Percentiles rank a stretch among this genome's conserved stretches.
These are phyloP conservation scores for Sceloporus tristichus DNA, from an alignment of 2,113 vertebrate genomes.

Conservation along the genomic window DNA sequence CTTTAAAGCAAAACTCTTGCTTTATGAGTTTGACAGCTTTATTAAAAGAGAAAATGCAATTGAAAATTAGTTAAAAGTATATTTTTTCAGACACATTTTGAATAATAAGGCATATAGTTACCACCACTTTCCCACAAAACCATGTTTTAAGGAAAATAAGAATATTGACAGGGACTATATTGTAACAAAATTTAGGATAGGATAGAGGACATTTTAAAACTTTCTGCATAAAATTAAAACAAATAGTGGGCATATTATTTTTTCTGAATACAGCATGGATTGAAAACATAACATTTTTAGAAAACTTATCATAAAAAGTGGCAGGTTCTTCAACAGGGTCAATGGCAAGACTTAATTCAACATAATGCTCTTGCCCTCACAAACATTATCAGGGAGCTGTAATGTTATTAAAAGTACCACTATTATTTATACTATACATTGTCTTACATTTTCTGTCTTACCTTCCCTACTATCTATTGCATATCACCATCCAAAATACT, in stretches of 20 bases:
- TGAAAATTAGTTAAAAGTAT: neutral
- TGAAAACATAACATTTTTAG: neutral
- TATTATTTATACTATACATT: neutral
- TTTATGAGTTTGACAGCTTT: neutral
- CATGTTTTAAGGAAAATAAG: neutral
- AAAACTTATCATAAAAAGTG: neutral
- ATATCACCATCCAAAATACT: neutral
- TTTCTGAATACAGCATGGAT: neutral
- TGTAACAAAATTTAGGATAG: neutral
- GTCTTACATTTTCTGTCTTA: neutral
- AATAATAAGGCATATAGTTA: neutral
- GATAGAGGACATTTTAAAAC: neutral
- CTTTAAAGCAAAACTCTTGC: neutral
- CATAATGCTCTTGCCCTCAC: neutral
- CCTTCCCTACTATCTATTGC: neutral
- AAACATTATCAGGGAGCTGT: neutral
- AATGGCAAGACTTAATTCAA: neutral
- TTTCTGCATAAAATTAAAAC: slow-evolving; percentile 7
- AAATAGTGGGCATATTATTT: neutral
- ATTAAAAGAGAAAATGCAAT: neutral
- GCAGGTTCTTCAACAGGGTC: neutral
- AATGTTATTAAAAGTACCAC: neutral
- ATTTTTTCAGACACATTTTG: neutral
- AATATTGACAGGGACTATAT: neutral
- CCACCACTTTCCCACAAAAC: neutral